Evolutionary conservation across 2,113 vertebrate genomes (phyloP).

Genomic region (Festucalex cinctus): DNA sequence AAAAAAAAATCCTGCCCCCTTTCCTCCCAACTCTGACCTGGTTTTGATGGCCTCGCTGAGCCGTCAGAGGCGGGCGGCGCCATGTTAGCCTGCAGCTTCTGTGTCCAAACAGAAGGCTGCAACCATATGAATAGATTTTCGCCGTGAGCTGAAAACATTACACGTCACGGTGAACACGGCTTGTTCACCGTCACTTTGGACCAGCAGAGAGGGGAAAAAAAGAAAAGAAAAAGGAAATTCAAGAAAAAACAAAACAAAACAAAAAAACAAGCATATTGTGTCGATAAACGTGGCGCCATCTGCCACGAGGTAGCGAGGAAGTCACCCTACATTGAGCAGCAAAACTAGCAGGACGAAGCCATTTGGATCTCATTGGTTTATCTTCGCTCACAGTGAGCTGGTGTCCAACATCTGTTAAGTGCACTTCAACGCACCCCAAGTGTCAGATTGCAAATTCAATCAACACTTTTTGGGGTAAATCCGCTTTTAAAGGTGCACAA

Average conservation of each 20-base stretch:
- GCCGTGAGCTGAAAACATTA: conserved; percentile 68
- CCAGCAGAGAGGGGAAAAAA: conserved; percentile 21
- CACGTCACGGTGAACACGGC: conserved; percentile 58
- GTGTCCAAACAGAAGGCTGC: conserved; percentile 59
- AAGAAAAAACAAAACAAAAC: conserved; percentile 42
- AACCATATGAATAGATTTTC: conserved; percentile 67
- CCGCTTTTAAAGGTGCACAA: too few species aligned
- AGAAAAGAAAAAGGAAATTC: background rate
- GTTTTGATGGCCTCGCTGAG: conserved; percentile 41
- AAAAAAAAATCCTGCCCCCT: background rate
- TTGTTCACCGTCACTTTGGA: conserved; percentile 46
- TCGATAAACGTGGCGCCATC: conserved; percentile 70
- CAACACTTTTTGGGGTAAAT: background rate
- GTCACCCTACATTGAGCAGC: conserved; percentile 67
- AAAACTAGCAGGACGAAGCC: conserved; percentile 48
- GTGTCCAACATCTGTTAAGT: conserved; percentile 69
- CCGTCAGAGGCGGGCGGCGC: conserved; percentile 42
- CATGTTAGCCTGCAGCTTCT: conserved; percentile 52
- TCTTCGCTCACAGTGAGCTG: conserved; percentile 65
- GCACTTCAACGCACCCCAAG: conserved; percentile 22
- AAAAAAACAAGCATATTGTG: conserved; percentile 66
- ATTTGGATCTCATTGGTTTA: conserved; percentile 67
- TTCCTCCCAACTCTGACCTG: conserved; percentile 44
- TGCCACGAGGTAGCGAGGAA: conserved; percentile 59
- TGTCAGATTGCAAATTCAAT: background rate